Evolutionary conservation across 2,888 invertebrate species (phyloP).

Genomic region (Cetonia aurata): DNA sequence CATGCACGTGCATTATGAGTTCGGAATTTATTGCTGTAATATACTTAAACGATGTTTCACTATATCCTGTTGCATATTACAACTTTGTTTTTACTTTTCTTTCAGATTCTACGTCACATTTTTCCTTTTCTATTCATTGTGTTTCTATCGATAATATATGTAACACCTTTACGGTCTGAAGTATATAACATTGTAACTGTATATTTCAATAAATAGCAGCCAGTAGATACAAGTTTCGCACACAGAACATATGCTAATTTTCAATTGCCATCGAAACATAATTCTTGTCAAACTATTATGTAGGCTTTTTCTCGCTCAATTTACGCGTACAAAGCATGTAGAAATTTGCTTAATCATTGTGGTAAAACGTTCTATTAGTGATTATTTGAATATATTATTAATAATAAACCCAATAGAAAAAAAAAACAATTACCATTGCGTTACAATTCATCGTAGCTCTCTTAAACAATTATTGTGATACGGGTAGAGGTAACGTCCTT

Average conservation of each 20-base stretch:
- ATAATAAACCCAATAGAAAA: slow-evolving; percentile 16
- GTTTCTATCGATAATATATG: too few species aligned
- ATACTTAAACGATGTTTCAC: slow-evolving; percentile 5
- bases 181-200: too few species aligned
- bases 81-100: neutral
- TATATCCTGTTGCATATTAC: neutral
- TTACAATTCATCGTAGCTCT: slow-evolving; percentile 35
- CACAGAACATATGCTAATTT: neutral
- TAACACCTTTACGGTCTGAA: too few species aligned
- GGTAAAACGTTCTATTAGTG: slow-evolving; percentile 6
- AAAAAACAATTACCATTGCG: slow-evolving; percentile 40
- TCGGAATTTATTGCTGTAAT: slow-evolving; percentile 11
- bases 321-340: neutral
- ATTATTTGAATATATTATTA: slow-evolving; percentile 15
- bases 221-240: too few species aligned
- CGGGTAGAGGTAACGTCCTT: slow-evolving; percentile 46
- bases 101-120: neutral
- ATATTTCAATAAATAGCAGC: too few species aligned
- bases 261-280: slow-evolving; percentile 11
- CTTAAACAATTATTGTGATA: slow-evolving; percentile 28
- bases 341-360: slow-evolving; percentile 21
- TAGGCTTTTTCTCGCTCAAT: slow-evolving; percentile 10
- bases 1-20: slow-evolving; percentile 28
- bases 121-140: too few species aligned
- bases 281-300: neutral